Evolutionary conservation across 2,797 vertebrate genomes (phyloP), one percentile per base, ranked within the genome.

Genomic region (Clarias laeviceps): DNA sequence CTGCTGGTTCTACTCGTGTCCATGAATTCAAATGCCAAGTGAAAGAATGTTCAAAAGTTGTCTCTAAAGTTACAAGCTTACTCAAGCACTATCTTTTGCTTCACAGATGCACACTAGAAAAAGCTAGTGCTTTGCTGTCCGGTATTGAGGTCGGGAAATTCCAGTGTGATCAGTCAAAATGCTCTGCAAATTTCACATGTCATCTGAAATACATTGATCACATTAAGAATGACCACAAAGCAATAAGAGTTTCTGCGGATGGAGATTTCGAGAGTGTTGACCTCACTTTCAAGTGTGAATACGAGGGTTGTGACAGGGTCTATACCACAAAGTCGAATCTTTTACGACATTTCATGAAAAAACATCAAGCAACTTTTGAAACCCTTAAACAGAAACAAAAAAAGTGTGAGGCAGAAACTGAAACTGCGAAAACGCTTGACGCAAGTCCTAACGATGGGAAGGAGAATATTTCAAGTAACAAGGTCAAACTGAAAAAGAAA

Each of bases 281-380:
- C 0, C 94, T 95, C 1, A 94, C 98, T 20, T 99, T 96, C 85
- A 97, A 93, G 84, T 99, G 98, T 88, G 96, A 98, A 89, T 97
- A 96, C 87, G 97, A 97, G 61, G 96, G 90, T 45, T 99, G 98
- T 57, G 97, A 99, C 89, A 96, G 98, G 18, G 96, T 98, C 88
- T 99, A 99, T 92, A 97, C 97, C 66, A 99, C 98, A 18, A 96
- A 98, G 86, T 99, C 98, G 8, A 99, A 99, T 92, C 96, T 99
- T 64, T 94, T 99, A 80, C 96, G 98, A 50, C 98, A 99, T 91
- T 96, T 99, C 88, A 98, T 99, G 93, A 98, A 97, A 93, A 99
- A 99, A 90, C 98, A 99, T 73, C 94, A 97, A 54, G 97, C 98
- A 73, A 95, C 96, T 88, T 98, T 95, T 89, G 94, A 95, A 88